These are phyloP conservation scores for Ennomos fuscantarius DNA, from an alignment of 2,888 invertebrate genomes.

Conservation along the genomic window DNA sequence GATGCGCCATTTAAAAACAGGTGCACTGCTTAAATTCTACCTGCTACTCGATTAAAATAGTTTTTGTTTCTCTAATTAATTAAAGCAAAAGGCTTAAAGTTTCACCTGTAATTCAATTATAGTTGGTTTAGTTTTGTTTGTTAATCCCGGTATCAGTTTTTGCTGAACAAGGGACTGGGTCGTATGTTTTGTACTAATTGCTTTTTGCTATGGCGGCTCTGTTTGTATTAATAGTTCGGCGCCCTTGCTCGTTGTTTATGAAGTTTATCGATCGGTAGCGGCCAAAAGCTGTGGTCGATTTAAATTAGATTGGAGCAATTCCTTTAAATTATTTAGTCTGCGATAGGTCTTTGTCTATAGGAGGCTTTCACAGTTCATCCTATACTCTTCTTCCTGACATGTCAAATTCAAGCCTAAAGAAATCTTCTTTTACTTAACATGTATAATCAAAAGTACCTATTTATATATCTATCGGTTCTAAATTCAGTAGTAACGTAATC, in stretches of 20 bases:
- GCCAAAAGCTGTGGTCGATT: neutral
- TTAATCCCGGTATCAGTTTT: conserved; percentile 33
- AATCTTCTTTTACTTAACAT: no score
- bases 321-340: no score
- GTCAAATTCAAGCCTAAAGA: neutral
- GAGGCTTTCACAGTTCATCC: no score
- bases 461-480: no score
- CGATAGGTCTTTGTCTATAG: no score
- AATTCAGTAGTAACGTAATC: no score
- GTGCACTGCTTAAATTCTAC: conserved; percentile 41
- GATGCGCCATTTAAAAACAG: conserved; percentile 24
- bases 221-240: conserved; percentile 30
- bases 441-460: no score
- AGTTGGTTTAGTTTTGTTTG: conserved; percentile 52
- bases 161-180: conserved; percentile 37
- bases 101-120: conserved; percentile 62
- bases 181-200: conserved; percentile 36
- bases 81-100: conserved; percentile 45
- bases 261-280: conserved; percentile 16
- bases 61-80: conserved; percentile 43
- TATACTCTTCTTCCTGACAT: no score
- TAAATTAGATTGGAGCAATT: neutral
- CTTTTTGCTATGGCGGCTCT: conserved; percentile 30
- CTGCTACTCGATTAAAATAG: conserved; percentile 37
- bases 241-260: conserved; percentile 20